Percentiles rank a stretch among this genome's conserved stretches.
Conservation (phyloP, 2,888 invertebrate genomes). For the Drosophila paramelanica region DNA sequence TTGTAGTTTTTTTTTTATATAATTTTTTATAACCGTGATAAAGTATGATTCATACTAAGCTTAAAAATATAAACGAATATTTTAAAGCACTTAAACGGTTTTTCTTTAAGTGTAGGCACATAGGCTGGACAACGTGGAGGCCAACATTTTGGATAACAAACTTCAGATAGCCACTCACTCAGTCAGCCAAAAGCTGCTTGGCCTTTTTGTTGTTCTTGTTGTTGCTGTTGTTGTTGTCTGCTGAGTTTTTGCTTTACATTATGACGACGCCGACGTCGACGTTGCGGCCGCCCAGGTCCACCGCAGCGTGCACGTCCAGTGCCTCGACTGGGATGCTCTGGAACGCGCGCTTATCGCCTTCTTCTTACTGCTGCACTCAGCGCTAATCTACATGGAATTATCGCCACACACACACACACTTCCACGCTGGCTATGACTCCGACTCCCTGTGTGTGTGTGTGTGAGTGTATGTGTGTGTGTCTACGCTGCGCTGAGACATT, state of each 20-base stretch:
- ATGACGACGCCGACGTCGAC: slow-evolving; percentile 50
- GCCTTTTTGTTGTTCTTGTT: slow-evolving; percentile 43
- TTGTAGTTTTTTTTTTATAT: no score
- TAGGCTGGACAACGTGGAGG: slow-evolving; percentile 44
- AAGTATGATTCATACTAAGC: no score
- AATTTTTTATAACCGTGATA: no score
- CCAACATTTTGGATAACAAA: slow-evolving; percentile 79
- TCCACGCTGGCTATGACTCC: slow-evolving; percentile 6
- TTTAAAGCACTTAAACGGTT: not conserved
- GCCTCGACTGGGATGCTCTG: slow-evolving; percentile 52
- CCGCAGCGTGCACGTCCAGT: slow-evolving; percentile 6
- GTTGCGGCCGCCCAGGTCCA: slow-evolving; percentile 58
- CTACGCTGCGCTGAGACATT: slow-evolving; percentile 47
- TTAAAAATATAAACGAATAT: no score
- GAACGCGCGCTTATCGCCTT: slow-evolving; percentile 70
- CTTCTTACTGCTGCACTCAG: slow-evolving; percentile 77
- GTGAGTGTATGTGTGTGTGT: slow-evolving; percentile 23
- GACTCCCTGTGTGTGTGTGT: slow-evolving; percentile 23
- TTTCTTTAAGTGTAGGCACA: slow-evolving; percentile 12
- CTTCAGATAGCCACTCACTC: slow-evolving; percentile 70
- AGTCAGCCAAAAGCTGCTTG: slow-evolving; percentile 50
- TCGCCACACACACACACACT: slow-evolving; percentile 56
- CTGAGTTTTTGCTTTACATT: slow-evolving; percentile 56
- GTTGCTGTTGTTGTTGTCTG: slow-evolving; percentile 21
- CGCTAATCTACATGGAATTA: slow-evolving; percentile 77